Evolutionary conservation across 2,113 vertebrate species (phyloP).

Genomic region (Ivindomyrus marchei): DNA sequence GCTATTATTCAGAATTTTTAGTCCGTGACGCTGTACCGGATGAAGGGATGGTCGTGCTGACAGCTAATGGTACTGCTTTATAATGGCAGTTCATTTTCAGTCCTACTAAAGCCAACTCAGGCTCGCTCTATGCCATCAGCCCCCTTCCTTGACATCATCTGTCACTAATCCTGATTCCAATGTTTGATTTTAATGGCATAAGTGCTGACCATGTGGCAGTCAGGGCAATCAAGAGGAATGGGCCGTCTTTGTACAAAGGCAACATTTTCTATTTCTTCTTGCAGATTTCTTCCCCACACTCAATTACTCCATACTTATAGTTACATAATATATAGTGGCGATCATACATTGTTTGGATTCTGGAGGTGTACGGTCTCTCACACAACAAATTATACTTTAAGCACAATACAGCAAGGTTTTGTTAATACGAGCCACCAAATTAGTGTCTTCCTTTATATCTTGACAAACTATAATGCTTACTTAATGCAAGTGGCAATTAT

Average conservation of each 20-base stretch:
- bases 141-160: neutral
- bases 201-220: neutral
- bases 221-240: neutral
- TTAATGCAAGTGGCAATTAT: neutral
- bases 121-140: neutral
- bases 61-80: neutral
- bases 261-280: neutral
- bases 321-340: neutral
- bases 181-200: neutral
- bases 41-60: neutral
- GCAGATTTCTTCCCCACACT: neutral
- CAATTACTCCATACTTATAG: neutral
- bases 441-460: neutral
- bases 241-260: neutral
- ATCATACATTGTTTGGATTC: neutral
- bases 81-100: neutral
- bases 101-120: neutral
- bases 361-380: neutral
- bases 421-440: neutral
- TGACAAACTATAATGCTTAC: neutral
- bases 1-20: neutral
- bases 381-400: neutral
- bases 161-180: neutral
- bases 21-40: neutral
- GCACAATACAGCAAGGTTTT: neutral